Evolutionary conservation across 92 coral and sea anemone genomes (phyloP), one percentile per base, ranked within the genome.

Genomic region (Umimayanthus chanpuru): DNA sequence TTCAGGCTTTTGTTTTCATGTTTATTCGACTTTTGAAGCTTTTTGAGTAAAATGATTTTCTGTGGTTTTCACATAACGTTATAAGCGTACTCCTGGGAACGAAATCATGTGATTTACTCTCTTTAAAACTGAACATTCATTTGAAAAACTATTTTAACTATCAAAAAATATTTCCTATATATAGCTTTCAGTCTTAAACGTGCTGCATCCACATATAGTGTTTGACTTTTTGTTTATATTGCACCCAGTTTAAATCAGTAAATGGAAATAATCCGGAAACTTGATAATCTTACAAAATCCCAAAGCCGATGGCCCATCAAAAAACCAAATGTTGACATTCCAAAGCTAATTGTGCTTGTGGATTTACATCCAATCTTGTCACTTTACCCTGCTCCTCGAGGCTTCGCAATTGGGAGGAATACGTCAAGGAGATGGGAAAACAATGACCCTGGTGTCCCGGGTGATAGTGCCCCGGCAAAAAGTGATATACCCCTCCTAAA

Each of bases 261-360:
- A 44, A 70, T 14, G 15, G 43, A 83, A 70, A 43, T 47, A 12
- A 41, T 29, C 87, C 87, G 78, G 87, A 83, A 83, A 50, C 43
- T 41, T 16, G 77, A 25, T 41, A 50, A 32, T n/a, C 64, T 32
- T 53, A 4, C 44, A 9, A 81, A 50, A 50, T 20, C 21, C 58
- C 58, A n/a, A 81, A 25, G 65, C 77, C 10, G 86, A 83, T 68
- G 12, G 14, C 21, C 76, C 12, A 43, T n/a, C 41, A 44, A 44
- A 83, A 43, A 29, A 11, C 47, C 76, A 83, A 82, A 83, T 83
- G 78, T 83, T 83, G 58, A 70, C 87, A 83, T 83, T 83, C 87
- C 87, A 41, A 28, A 20, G 39, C 58, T 68, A 68, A 83, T 82
- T 40, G 64, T 82, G 77, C 68, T 82, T 82, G 61, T 47, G 8